These are phyloP conservation scores for Holacanthus passer DNA, from an alignment of 2,113 vertebrate species.

Conservation along the genomic window DNA sequence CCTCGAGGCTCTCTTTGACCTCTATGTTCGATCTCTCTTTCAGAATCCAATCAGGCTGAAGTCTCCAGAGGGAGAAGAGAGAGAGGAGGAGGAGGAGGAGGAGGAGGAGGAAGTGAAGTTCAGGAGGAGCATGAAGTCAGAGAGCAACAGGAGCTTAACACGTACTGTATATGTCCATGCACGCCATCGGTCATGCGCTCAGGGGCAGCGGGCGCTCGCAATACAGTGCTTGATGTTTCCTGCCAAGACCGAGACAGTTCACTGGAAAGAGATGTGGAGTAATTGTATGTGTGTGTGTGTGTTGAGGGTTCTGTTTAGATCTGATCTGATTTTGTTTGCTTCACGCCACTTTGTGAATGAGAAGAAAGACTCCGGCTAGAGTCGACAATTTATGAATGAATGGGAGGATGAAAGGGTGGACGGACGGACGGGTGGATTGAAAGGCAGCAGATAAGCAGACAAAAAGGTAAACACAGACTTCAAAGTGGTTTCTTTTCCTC, in stretches of 20 bases:
- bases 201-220: constrained; percentile 37
- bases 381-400: constrained; percentile 40
- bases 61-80: constrained; percentile 71
- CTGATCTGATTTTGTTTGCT: constrained; percentile 51
- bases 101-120: constrained; percentile 41
- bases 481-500: constrained; percentile 14
- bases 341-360: constrained; percentile 41
- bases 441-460: not conserved
- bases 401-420: constrained; percentile 7
- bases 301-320: constrained; percentile 25
- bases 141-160: constrained; percentile 71
- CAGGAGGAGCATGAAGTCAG: constrained; percentile 32
- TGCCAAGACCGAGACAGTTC: constrained; percentile 43
- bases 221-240: constrained; percentile 22
- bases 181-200: constrained; percentile 28
- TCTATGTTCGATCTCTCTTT: constrained; percentile 80
- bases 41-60: constrained; percentile 80
- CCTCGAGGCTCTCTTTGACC: constrained; percentile 78
- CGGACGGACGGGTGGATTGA: not conserved
- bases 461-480: constrained; percentile 15
- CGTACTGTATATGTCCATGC: constrained; percentile 32
- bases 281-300: not conserved
- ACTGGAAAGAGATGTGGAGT: constrained; percentile 31
- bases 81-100: constrained; percentile 25
- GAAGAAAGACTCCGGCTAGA: constrained; percentile 20